phyloP scores from a whole-genome alignment of 2,113 vertebrate species.

The Electrona antarctica region DNA sequence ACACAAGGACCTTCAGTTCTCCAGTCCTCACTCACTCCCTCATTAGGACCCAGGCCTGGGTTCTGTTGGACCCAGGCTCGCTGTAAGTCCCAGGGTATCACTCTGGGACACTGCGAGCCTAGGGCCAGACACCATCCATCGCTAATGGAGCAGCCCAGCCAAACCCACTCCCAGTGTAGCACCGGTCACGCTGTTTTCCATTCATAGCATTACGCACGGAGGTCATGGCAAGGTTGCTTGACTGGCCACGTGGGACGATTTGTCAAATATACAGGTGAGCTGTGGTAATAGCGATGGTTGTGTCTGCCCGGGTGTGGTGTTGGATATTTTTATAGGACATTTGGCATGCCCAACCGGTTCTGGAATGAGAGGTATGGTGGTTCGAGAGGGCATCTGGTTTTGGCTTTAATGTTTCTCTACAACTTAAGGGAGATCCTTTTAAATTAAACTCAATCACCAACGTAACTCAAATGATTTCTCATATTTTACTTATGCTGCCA shows the following conservation, averaged over 20 bases:
- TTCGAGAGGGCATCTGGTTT: background rate
- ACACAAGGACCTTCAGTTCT: constrained; percentile 51
- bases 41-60: background rate
- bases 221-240: constrained; percentile 51
- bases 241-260: constrained; percentile 30
- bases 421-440: constrained; percentile 35
- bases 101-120: constrained; percentile 44
- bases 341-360: constrained; percentile 31
- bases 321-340: constrained; percentile 46
- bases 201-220: constrained; percentile 49
- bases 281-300: constrained; percentile 26
- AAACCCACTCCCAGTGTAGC: constrained; percentile 51
- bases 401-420: constrained; percentile 23
- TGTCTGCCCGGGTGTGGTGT: constrained; percentile 45
- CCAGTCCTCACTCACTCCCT: constrained; percentile 47
- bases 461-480: background rate
- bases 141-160: constrained; percentile 55
- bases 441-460: constrained; percentile 43
- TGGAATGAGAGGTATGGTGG: constrained; percentile 22
- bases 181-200: constrained; percentile 35
- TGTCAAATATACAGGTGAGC: constrained; percentile 59
- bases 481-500: constrained; percentile 18
- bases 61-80: constrained; percentile 27
- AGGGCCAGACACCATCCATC: constrained; percentile 66
- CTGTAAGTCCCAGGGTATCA: constrained; percentile 61